Percentiles rank a stretch among this genome's conserved stretches.
phyloP scores from a whole-genome alignment of 2,113 vertebrate genomes.

The Xiphophorus maculatus region DNA sequence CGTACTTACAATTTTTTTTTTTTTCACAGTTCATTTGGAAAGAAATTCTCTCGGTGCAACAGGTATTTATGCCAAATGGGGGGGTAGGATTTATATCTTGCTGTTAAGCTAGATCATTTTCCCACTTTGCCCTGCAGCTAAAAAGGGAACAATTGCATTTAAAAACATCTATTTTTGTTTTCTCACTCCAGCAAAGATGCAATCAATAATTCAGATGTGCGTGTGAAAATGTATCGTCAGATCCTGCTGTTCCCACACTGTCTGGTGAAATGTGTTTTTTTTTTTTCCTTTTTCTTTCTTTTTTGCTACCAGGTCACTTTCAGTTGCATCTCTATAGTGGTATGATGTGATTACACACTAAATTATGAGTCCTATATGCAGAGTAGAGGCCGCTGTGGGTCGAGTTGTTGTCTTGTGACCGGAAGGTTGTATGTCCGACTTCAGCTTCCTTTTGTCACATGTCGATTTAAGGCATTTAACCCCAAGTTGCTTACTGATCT shows the following conservation, averaged over 20 bases:
- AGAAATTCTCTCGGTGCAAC: constrained; percentile 6
- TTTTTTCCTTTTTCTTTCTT: neutral
- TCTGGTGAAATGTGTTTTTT: constrained; percentile 17
- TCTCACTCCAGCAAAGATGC: constrained; percentile 48
- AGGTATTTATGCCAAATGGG: neutral
- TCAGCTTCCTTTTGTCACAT: no score
- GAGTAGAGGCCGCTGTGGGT: neutral
- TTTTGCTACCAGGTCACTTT: neutral
- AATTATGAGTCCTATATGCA: neutral
- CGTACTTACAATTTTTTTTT: constrained; percentile 18
- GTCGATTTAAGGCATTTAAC: no score
- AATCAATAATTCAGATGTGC: constrained; percentile 71
- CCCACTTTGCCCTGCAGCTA: constrained; percentile 49
- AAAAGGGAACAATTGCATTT: constrained; percentile 63
- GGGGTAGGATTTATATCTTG: constrained; percentile 3
- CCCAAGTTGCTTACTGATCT: no score
- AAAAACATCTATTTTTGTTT: constrained; percentile 64
- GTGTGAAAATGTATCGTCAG: constrained; percentile 51
- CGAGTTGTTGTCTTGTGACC: no score
- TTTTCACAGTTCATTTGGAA: constrained; percentile 7
- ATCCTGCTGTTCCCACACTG: constrained; percentile 42
- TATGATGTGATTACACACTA: neutral
- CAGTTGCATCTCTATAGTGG: neutral
- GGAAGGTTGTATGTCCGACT: no score
- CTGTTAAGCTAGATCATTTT: constrained; percentile 26